These are phyloP conservation scores for Drosophila kikkawai DNA, from an alignment of 1,140 invertebrate species.

Conservation along the genomic window DNA sequence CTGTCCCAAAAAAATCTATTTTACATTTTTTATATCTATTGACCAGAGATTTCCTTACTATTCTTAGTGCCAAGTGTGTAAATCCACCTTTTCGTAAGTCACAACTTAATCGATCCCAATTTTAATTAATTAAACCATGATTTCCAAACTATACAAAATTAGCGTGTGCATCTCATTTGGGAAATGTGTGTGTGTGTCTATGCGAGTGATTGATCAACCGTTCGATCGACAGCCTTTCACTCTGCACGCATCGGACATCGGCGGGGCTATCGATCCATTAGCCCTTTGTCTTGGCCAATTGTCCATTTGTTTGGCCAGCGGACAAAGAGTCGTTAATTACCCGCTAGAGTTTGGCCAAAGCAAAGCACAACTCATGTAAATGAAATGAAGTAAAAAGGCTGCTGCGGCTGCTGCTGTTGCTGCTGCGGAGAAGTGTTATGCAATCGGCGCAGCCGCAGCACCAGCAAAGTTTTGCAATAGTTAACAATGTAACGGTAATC, in stretches of 20 bases:
- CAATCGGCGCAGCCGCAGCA: conserved; percentile 40
- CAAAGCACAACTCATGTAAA: conserved; percentile 19
- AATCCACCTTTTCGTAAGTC: not conserved
- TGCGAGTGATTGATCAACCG: conserved; percentile 26
- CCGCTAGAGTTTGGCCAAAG: conserved; percentile 22
- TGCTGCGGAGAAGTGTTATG: conserved; percentile 43
- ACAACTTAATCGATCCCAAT: not conserved
- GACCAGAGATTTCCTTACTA: not conserved
- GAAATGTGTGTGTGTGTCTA: not conserved
- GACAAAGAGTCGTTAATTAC: conserved; percentile 47
- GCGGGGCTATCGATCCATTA: conserved; percentile 7
- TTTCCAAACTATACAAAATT: conserved; percentile 30
- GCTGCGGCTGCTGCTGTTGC: not conserved
- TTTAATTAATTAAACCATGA: conserved; percentile 30
- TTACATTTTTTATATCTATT: not conserved
- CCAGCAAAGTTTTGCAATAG: conserved; percentile 73
- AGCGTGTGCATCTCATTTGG: conserved; percentile 24
- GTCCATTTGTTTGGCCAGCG: conserved; percentile 27
- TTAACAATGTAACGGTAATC: conserved; percentile 81
- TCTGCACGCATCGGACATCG: conserved; percentile 19
- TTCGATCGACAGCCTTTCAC: conserved; percentile 37
- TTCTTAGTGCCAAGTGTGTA: not conserved
- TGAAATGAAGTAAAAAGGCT: conserved; percentile 17
- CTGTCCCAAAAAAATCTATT: not conserved
- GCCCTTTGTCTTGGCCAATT: conserved; percentile 36